A percentile compares a stretch with the other conserved stretches of the same genome.
Evolutionary conservation across 64 coral and sea anemone genomes (phyloP).

Genomic region (Dendronephthya gigantea): DNA sequence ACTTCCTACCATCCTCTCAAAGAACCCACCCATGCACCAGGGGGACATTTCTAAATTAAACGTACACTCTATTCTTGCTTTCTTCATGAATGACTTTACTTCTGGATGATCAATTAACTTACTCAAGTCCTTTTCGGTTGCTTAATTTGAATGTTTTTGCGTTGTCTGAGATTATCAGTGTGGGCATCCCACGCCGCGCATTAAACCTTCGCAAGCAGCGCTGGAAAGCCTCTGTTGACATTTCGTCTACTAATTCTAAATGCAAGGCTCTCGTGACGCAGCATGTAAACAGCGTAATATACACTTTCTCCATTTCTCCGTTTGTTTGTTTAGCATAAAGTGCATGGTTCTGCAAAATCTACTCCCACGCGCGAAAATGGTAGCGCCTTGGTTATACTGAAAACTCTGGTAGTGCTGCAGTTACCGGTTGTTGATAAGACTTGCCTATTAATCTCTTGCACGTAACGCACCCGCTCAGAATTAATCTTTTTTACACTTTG

Average conservation of each 20-base stretch:
- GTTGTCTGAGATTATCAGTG: background rate
- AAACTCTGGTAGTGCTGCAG: slow-evolving; percentile 32
- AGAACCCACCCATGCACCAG: background rate
- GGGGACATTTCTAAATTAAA: background rate
- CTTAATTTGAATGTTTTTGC: background rate
- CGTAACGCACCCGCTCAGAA: slow-evolving; percentile 12
- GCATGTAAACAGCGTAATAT: background rate
- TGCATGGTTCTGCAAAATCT: slow-evolving; percentile 35
- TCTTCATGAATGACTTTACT: background rate
- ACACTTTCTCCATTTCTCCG: background rate
- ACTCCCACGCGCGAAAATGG: slow-evolving; percentile 27
- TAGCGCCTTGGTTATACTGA: background rate
- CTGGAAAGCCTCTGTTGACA: background rate
- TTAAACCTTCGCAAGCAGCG: background rate
- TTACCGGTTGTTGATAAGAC: background rate
- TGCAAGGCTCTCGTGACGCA: background rate
- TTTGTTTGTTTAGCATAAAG: slow-evolving; percentile 31
- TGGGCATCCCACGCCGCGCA: background rate
- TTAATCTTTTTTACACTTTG: too few relatives aligned
- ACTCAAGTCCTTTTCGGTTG: background rate
- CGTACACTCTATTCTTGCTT: background rate
- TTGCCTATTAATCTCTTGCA: slow-evolving; percentile 9
- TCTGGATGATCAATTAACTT: background rate
- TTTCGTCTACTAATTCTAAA: background rate
- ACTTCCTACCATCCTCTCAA: background rate